Conservation (phyloP, 2,797 vertebrate genomes). For the Novumbra hubbsi region DNA sequence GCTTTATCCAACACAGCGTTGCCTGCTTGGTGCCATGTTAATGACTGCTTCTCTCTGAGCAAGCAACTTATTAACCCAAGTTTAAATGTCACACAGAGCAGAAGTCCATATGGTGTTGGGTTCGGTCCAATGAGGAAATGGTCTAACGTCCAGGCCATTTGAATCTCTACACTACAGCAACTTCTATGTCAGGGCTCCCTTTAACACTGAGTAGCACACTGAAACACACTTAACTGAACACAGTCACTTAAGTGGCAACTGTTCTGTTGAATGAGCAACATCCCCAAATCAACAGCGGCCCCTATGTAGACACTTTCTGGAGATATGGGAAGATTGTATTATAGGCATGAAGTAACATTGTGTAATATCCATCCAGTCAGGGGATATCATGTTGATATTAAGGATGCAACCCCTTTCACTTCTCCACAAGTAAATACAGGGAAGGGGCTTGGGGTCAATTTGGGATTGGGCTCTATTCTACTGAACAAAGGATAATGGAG, state of each 20-base stretch:
- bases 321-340: conserved; percentile 23
- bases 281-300: no score
- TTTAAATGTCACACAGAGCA: conserved; percentile 18
- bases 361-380: background rate
- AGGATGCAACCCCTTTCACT: background rate
- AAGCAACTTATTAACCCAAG: background rate
- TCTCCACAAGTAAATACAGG: conserved; percentile 17
- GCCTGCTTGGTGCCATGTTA: conserved; percentile 33
- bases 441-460: background rate
- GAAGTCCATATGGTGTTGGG: conserved; percentile 29
- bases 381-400: background rate
- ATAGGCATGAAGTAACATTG: conserved; percentile 1
- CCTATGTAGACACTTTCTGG: conserved; percentile 16
- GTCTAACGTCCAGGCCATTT: conserved; percentile 28
- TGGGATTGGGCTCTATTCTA: background rate
- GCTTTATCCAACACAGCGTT: conserved; percentile 33
- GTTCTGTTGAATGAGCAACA: background rate
- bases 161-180: conserved; percentile 51
- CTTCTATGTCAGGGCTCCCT: conserved; percentile 31
- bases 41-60: conserved; percentile 27
- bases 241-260: conserved; percentile 26
- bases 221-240: conserved; percentile 30
- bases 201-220: conserved; percentile 20
- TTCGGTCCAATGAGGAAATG: conserved; percentile 43
- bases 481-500: no score